A percentile compares a stretch with the other conserved stretches of the same genome.
These are phyloP conservation scores for Corvus moneduloides DNA, from an alignment of 2,113 vertebrate genomes.

Conservation along the genomic window DNA sequence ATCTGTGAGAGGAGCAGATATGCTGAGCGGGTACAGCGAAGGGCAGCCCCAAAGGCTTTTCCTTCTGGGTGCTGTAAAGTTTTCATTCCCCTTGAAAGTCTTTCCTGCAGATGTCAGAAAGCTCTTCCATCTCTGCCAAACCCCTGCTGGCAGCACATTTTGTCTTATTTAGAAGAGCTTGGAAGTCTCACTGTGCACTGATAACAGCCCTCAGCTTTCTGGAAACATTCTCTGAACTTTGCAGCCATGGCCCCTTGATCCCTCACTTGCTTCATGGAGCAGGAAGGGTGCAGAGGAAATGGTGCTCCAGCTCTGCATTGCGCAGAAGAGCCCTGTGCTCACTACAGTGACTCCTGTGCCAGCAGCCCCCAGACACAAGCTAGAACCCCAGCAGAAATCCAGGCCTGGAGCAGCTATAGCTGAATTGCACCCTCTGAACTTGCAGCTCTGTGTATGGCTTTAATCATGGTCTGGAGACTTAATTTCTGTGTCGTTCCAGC, in stretches of 20 bases:
- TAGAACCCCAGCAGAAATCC: background rate
- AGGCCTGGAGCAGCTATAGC: background rate
- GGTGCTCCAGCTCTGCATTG: background rate
- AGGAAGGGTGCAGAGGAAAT: background rate
- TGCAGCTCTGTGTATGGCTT: background rate
- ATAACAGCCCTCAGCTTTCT: background rate
- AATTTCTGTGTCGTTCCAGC: conserved; percentile 27
- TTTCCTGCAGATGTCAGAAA: background rate
- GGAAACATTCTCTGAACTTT: background rate
- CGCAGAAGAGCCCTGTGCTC: background rate
- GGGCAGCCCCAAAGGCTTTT: background rate
- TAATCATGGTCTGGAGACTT: background rate
- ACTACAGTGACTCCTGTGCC: background rate
- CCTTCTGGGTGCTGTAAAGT: background rate
- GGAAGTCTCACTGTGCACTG: background rate
- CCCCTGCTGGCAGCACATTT: background rate
- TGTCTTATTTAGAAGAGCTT: background rate
- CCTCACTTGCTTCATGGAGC: background rate
- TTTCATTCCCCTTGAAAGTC: background rate
- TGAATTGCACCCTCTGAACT: background rate
- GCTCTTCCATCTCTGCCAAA: background rate
- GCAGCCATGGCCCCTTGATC: background rate
- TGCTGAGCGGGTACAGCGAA: background rate
- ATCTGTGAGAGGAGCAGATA: background rate
- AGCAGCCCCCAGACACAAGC: background rate